Evolutionary conservation across 2,797 vertebrate species (phyloP).

Genomic region (Lepus townsendii): DNA sequence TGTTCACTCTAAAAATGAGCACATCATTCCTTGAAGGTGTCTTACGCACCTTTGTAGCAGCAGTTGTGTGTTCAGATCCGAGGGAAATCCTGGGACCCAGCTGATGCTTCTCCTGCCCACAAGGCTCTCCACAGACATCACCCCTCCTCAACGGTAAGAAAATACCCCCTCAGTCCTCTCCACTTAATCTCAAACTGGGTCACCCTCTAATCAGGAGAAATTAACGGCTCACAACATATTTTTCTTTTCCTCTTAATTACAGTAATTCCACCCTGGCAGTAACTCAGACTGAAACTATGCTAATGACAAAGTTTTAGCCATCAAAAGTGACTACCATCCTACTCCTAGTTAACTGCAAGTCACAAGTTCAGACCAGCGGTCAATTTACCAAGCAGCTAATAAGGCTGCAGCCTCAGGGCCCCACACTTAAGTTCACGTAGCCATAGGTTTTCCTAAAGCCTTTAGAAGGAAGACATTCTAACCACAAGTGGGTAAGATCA

Average conservation of each 20-base stretch:
- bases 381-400: neutral
- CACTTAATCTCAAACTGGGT: slow-evolving; percentile 83
- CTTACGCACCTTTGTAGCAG: slow-evolving; percentile 61
- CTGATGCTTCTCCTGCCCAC: slow-evolving; percentile 76
- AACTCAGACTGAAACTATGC: slow-evolving; percentile 84
- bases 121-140: slow-evolving; percentile 67
- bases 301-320: slow-evolving; percentile 86
- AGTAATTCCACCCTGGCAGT: slow-evolving; percentile 85
- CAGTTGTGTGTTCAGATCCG: slow-evolving; percentile 75
- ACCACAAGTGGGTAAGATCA: neutral
- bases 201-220: slow-evolving; percentile 85
- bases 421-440: neutral
- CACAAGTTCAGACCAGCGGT: neutral
- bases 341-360: slow-evolving; percentile 23
- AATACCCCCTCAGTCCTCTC: slow-evolving; percentile 79
- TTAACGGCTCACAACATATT: slow-evolving; percentile 85
- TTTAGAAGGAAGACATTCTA: slow-evolving; percentile 9
- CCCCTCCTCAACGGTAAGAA: slow-evolving; percentile 71
- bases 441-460: neutral
- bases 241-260: slow-evolving; percentile 89
- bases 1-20: neutral
- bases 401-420: neutral
- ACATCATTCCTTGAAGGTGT: slow-evolving; percentile 43
- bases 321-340: slow-evolving; percentile 53
- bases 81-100: slow-evolving; percentile 79